Evolutionary conservation across 2,888 invertebrate species (phyloP).

Genomic region (Phyllotreta cruciferae): DNA sequence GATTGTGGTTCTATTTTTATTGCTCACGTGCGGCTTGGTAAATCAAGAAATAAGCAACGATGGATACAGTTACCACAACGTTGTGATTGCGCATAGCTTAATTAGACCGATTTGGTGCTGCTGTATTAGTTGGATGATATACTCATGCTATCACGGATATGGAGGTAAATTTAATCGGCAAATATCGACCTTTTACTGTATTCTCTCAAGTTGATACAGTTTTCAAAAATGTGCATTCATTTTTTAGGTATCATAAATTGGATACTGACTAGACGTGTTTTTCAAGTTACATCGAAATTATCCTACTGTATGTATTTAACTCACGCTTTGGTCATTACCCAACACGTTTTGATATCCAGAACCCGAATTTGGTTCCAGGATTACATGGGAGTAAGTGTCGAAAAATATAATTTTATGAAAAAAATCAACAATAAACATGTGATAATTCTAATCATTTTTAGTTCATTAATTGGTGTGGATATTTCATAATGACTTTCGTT

Average conservation of each 20-base stretch:
- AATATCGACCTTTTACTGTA: conserved; percentile 5
- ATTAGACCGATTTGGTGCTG: conserved; percentile 40
- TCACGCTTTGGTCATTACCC: conserved; percentile 38
- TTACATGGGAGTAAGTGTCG: conserved; percentile 37
- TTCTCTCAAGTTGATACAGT: neutral
- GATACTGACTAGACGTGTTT: conserved; percentile 62
- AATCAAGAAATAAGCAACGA: conserved; percentile 28
- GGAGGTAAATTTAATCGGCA: conserved; percentile 37
- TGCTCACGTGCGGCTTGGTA: conserved; percentile 23
- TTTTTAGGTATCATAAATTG: conserved; percentile 63
- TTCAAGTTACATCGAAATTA: conserved; percentile 64
- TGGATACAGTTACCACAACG: conserved; percentile 8
- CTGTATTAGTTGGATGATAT: conserved; percentile 42
- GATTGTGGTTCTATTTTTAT: conserved; percentile 30
- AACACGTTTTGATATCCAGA: conserved; percentile 23
- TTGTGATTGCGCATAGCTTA: conserved; percentile 19
- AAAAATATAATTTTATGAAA: conserved; percentile 3
- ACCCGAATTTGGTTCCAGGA: conserved; percentile 34
- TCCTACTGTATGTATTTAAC: conserved; percentile 63
- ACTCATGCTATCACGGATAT: conserved; percentile 42
- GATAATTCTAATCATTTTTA: conserved; percentile 22
- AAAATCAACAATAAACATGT: too few relatives aligned
- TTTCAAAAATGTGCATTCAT: neutral
- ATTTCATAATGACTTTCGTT: conserved; percentile 37
- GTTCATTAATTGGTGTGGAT: conserved; percentile 34